Evolutionary conservation across 92 coral and sea anemone genomes (phyloP).

Genomic region (Actinostola sp.): DNA sequence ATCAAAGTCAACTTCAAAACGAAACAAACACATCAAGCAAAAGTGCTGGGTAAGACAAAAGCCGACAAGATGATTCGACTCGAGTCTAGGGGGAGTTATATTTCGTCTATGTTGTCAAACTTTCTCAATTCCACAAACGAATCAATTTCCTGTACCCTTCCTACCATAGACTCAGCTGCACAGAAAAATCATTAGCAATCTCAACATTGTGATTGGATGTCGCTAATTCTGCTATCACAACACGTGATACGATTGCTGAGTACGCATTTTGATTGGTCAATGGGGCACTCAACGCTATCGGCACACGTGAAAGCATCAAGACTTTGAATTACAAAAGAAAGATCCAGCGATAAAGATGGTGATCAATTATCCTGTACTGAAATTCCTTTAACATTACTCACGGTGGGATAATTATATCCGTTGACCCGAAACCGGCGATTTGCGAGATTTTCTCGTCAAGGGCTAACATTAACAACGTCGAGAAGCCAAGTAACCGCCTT

Average conservation of each 20-base stretch:
- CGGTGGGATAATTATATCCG: slow-evolving; percentile 23
- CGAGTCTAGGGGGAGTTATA: background rate
- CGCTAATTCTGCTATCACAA: background rate
- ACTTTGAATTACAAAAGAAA: background rate
- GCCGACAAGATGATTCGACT: slow-evolving; percentile 4
- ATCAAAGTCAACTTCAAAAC: background rate
- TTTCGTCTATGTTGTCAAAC: slow-evolving; percentile 10
- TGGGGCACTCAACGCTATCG: background rate
- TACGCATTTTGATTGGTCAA: slow-evolving; percentile 8
- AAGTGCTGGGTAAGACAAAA: background rate
- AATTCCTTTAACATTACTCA: slow-evolving; percentile 29
- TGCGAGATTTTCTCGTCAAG: background rate
- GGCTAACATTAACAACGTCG: background rate
- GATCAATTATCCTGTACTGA: slow-evolving; percentile 18
- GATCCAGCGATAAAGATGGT: slow-evolving; percentile 16
- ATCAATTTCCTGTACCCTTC: slow-evolving; percentile 13
- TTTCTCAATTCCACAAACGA: background rate
- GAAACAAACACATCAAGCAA: background rate
- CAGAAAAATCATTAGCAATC: slow-evolving; percentile 2
- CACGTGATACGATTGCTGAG: background rate
- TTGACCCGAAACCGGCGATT: slow-evolving; percentile 12
- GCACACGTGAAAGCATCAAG: slow-evolving; percentile 3
- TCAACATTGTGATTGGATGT: slow-evolving; percentile 6
- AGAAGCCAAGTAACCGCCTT: background rate
- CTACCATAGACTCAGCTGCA: slow-evolving; percentile 6